A percentile compares a stretch with the other conserved stretches of the same genome.
Conservation (phyloP, 2,797 vertebrate genomes). For the Philypnodon macrostomus region DNA sequence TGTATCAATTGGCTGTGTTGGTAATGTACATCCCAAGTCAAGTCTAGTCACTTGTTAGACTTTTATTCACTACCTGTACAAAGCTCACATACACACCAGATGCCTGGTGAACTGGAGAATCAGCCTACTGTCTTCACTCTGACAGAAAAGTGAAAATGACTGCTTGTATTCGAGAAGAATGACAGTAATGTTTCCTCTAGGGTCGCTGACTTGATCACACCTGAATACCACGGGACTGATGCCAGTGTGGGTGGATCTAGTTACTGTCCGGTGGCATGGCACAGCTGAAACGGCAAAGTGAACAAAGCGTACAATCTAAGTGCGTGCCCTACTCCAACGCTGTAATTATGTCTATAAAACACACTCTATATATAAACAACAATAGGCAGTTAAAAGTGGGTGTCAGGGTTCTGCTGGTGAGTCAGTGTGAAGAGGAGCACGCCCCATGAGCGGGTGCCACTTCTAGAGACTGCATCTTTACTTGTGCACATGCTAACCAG, state of each 20-base stretch:
- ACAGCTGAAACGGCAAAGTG: conserved; percentile 22
- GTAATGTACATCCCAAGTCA: no score
- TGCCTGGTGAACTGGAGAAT: no score
- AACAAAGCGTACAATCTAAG: conserved; percentile 56
- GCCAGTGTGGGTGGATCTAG: not conserved
- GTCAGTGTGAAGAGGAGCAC: conserved; percentile 47
- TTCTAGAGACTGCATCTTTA: no score
- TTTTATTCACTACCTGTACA: no score
- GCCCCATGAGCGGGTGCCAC: conserved; percentile 28
- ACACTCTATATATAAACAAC: conserved; percentile 72
- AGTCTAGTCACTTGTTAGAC: no score
- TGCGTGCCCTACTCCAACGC: conserved; percentile 35
- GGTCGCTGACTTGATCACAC: not conserved
- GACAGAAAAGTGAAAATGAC: no score
- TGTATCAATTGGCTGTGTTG: no score
- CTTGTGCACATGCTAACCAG: no score
- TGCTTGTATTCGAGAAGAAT: not conserved
- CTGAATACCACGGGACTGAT: not conserved
- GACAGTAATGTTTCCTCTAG: not conserved
- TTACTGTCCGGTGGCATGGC: conserved; percentile 19
- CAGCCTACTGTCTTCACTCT: no score
- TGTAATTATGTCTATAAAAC: conserved; percentile 67
- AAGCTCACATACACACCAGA: no score
- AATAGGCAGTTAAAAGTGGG: conserved; percentile 68
- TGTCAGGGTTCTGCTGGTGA: conserved; percentile 59